Percentiles rank a stretch among this genome's conserved stretches.
Evolutionary conservation across 2,113 vertebrate genomes (phyloP).

Genomic region (Pteropus alecto): DNA sequence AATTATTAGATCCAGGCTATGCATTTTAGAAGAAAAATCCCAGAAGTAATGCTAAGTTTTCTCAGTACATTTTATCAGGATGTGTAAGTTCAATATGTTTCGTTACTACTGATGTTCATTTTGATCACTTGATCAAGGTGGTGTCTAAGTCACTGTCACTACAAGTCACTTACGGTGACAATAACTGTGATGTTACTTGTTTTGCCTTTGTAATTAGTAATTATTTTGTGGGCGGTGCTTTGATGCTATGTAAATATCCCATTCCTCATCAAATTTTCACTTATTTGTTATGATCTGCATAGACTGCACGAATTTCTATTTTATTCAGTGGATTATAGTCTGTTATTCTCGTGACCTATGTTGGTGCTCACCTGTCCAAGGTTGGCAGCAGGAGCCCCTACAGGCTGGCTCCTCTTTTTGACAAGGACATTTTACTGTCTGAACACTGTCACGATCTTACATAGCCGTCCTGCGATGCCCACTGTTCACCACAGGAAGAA

Average conservation of each 20-base stretch:
- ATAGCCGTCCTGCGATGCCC: not conserved
- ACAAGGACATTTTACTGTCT: not conserved
- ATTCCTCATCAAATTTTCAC: not conserved
- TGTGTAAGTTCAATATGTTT: fast-evolving
- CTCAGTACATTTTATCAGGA: not conserved
- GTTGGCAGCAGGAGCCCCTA: not conserved
- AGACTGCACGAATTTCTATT: not conserved
- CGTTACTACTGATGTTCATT: not conserved
- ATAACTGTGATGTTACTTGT: not conserved
- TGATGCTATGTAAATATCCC: not conserved
- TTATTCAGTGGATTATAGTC: not conserved
- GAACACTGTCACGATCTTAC: not conserved
- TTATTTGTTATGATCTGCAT: not conserved
- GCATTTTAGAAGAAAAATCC: not conserved
- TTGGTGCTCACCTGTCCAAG: not conserved
- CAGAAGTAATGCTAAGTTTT: fast-evolving
- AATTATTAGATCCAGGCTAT: not conserved
- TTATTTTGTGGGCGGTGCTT: not conserved
- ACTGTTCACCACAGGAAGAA: not conserved
- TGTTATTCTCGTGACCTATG: fast-evolving
- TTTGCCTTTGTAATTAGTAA: not conserved
- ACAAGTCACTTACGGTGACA: not conserved
- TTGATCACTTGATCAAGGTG: not conserved
- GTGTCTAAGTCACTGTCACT: not conserved
- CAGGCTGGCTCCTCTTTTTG: not conserved